Percentiles rank a stretch among this genome's conserved stretches.
Evolutionary conservation across 2,113 vertebrate genomes (phyloP).

Genomic region (Accipiter cooperii): DNA sequence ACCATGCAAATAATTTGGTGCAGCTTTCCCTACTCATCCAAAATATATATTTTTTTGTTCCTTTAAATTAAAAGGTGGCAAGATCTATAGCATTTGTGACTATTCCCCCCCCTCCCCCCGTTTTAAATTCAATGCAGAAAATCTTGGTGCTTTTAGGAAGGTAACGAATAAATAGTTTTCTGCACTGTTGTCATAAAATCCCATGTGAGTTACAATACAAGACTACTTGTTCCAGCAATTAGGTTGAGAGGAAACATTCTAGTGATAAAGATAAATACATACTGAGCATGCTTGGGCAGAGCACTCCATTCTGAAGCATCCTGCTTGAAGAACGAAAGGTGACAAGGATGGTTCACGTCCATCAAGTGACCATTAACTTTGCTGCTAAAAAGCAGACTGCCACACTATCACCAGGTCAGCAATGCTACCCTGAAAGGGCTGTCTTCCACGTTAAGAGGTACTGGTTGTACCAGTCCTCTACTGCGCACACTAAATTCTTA

Average conservation of each 20-base stretch:
- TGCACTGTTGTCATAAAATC: constrained; percentile 51
- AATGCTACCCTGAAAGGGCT: constrained; percentile 10
- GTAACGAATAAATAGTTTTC: constrained; percentile 37
- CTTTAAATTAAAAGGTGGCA: constrained; percentile 59
- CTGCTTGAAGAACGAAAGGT: constrained; percentile 69
- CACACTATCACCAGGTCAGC: neutral
- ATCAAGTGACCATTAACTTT: constrained; percentile 56
- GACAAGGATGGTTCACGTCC: constrained; percentile 64
- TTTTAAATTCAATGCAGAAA: constrained; percentile 53
- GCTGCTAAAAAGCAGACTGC: constrained; percentile 31
- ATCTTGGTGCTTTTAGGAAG: constrained; percentile 37
- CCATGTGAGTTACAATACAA: constrained; percentile 59
- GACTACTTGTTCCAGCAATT: constrained; percentile 64
- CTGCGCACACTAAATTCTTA: constrained; percentile 49
- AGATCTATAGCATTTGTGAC: constrained; percentile 62
- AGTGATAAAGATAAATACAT: constrained; percentile 71
- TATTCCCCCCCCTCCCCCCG: neutral
- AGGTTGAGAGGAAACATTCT: constrained; percentile 67
- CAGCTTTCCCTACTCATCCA: constrained; percentile 65
- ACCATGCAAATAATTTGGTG: constrained; percentile 74
- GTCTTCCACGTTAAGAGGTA: constrained; percentile 18
- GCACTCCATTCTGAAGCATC: constrained; percentile 70
- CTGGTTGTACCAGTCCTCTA: constrained; percentile 25
- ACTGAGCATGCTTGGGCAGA: constrained; percentile 72
- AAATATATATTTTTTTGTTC: constrained; percentile 39